Conservation (phyloP, 2,888 invertebrate genomes). For the Drosophila leonis region DNA sequence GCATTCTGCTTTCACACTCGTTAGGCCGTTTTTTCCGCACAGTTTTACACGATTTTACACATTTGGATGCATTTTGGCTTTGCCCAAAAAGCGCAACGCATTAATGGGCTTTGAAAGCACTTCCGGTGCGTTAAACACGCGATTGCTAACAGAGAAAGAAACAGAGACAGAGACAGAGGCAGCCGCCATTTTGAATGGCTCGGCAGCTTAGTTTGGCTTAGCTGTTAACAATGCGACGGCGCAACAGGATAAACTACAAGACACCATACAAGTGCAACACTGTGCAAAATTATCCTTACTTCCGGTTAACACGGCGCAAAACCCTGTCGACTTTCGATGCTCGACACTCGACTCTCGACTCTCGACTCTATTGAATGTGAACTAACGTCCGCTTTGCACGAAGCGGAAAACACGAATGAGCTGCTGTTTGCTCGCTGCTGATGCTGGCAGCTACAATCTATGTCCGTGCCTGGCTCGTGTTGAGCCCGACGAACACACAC, state of each 20-base stretch:
- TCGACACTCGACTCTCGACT: conserved; percentile 19
- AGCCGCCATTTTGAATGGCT: conserved; percentile 39
- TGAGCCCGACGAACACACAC: conserved; percentile 45
- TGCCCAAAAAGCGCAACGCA: conserved; percentile 32
- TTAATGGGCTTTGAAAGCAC: conserved; percentile 53
- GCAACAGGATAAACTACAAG: conserved; percentile 68
- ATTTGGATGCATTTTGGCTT: conserved; percentile 40
- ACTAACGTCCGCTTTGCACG: conserved; percentile 68
- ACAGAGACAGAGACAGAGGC: neutral
- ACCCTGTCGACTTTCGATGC: conserved; percentile 17
- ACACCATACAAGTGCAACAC: conserved; percentile 22
- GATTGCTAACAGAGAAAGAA: conserved; percentile 8
- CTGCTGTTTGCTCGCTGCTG: conserved; percentile 25
- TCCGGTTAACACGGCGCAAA: conserved; percentile 62
- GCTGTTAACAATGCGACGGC: conserved; percentile 70
- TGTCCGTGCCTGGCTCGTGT: conserved; percentile 41
- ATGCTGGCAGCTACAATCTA: conserved; percentile 34
- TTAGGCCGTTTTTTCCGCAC: conserved; percentile 35
- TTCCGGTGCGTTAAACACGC: conserved; percentile 69
- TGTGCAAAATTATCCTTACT: conserved; percentile 67
- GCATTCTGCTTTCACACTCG: neutral
- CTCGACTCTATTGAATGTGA: conserved; percentile 27
- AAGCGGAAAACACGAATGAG: conserved; percentile 75
- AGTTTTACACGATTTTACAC: conserved; percentile 41
- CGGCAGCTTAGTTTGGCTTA: conserved; percentile 15